Evolutionary conservation across 2,888 invertebrate genomes (phyloP).

Genomic region (Lithodes maja): DNA sequence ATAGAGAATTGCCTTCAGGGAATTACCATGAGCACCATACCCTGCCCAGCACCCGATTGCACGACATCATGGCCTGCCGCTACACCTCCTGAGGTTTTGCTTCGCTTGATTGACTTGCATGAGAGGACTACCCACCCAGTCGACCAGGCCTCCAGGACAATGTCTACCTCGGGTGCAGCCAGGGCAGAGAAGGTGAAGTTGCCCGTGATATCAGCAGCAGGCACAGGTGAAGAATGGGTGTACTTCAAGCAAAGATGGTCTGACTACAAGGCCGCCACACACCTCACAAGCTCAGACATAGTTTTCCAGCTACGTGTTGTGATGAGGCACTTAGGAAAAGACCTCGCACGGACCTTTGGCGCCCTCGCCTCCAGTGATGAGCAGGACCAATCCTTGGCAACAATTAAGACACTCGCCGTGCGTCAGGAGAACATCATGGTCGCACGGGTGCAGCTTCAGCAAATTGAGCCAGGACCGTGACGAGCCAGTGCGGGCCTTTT

Average conservation of each 20-base stretch:
- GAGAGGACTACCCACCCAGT: neutral
- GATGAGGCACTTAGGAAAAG: slow-evolving; percentile 21
- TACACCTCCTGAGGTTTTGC: slow-evolving; percentile 16
- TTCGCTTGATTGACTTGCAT: slow-evolving; percentile 3
- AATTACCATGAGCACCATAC: neutral
- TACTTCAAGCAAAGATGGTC: slow-evolving; percentile 32
- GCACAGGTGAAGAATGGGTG: slow-evolving; percentile 31
- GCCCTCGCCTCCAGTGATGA: neutral
- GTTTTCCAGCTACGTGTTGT: slow-evolving; percentile 36
- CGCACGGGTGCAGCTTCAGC: slow-evolving; percentile 8
- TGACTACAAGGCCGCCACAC: slow-evolving; percentile 29
- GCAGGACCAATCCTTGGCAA: neutral
- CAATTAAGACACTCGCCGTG: slow-evolving; percentile 9
- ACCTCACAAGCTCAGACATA: slow-evolving; percentile 31
- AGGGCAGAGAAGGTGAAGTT: slow-evolving; percentile 22
- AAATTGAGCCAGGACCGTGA: slow-evolving; percentile 31
- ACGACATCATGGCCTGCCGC: slow-evolving; percentile 27
- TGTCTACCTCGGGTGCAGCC: neutral
- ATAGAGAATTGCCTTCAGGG: no score
- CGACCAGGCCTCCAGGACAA: neutral
- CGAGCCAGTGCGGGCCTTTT: slow-evolving; percentile 20
- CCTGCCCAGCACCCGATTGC: slow-evolving; percentile 11
- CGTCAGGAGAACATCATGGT: slow-evolving; percentile 18
- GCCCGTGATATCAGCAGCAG: slow-evolving; percentile 24
- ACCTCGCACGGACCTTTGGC: slow-evolving; percentile 1